These are phyloP conservation scores for Sitobion miscanthi DNA, from an alignment of 1,140 invertebrate genomes.

Conservation along the genomic window DNA sequence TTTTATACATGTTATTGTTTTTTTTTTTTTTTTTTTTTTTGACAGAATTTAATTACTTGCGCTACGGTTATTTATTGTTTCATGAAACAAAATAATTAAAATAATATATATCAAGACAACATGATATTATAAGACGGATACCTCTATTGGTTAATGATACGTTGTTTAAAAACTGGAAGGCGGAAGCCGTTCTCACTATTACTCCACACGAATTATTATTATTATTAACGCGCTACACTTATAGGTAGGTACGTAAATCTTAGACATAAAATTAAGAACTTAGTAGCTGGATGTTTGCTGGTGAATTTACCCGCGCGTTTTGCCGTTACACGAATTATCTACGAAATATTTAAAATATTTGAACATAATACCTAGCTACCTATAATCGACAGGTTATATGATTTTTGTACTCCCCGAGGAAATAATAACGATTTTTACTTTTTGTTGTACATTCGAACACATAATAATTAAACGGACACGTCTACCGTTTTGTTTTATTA, in stretches of 20 bases:
- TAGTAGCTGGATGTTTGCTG: neutral
- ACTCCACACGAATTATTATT: neutral
- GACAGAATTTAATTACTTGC: neutral
- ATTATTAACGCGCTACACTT: neutral
- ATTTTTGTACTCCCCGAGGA: neutral
- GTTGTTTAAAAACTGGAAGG: conserved; percentile 3
- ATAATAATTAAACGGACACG: conserved; percentile 3
- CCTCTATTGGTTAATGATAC: neutral
- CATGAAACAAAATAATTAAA: neutral
- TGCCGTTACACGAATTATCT: neutral
- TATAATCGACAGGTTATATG: neutral
- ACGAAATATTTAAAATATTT: neutral
- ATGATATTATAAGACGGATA: neutral
- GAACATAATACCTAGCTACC: neutral
- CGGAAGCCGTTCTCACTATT: neutral
- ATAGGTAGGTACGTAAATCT: neutral
- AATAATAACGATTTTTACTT: conserved; percentile 22
- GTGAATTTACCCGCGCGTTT: neutral
- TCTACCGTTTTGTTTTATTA: neutral
- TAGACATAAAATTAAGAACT: no score
- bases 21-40: conserved; percentile 11
- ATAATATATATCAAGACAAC: neutral
- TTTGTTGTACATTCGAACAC: neutral
- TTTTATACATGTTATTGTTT: neutral
- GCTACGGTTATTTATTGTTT: conserved; percentile 14